These are phyloP conservation scores for Boulengeromyrus knoepffleri DNA, from an alignment of 2,113 vertebrate genomes.

Conservation along the genomic window DNA sequence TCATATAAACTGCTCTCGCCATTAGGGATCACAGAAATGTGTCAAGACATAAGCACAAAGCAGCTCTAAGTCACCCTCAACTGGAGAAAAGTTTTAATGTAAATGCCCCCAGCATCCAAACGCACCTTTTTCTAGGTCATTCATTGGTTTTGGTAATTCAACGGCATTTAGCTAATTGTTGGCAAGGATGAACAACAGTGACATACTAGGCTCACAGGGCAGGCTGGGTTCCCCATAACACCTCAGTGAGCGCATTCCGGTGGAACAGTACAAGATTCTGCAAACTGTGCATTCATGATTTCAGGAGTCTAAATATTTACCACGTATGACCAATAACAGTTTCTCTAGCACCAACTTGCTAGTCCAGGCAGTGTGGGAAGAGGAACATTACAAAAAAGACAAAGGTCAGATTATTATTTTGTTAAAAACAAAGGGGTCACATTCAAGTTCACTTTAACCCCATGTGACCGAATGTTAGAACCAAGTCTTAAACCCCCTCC, in stretches of 20 bases:
- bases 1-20: not conserved
- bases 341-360: not conserved
- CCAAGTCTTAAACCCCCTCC: not conserved
- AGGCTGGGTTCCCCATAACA: not conserved
- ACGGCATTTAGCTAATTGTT: not conserved
- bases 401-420: not conserved
- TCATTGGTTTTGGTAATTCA: slow-evolving; percentile 3
- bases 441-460: not conserved
- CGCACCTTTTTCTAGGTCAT: not conserved
- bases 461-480: not conserved
- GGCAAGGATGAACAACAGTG: not conserved
- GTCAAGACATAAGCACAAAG: not conserved
- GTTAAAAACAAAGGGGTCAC: not conserved
- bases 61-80: not conserved
- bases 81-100: not conserved
- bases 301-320: not conserved
- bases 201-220: not conserved
- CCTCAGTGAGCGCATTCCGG: not conserved
- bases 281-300: not conserved
- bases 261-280: not conserved
- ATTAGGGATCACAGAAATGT: not conserved
- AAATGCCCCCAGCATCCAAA: not conserved
- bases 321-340: not conserved
- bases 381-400: not conserved
- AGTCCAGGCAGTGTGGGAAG: not conserved